These are phyloP conservation scores for Tipula helvola DNA, from an alignment of 2,888 invertebrate genomes.

Conservation along the genomic window DNA sequence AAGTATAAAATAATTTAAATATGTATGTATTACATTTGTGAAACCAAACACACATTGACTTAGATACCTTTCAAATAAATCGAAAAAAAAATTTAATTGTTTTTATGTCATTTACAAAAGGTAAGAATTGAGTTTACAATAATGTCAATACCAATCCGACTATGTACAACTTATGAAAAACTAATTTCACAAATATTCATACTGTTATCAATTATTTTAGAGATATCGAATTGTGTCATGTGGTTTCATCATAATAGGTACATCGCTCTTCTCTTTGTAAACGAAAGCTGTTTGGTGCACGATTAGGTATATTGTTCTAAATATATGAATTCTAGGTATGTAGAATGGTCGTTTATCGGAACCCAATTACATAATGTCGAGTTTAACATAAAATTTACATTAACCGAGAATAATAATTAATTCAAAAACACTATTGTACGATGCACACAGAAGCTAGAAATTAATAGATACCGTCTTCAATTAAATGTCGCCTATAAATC, in stretches of 20 bases:
- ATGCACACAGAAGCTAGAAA: neutral
- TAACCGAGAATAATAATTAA: neutral
- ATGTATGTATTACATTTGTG: too few species aligned
- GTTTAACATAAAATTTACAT: neutral
- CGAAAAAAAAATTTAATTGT: neutral
- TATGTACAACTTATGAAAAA: neutral
- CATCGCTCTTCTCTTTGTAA: neutral
- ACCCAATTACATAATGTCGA: neutral
- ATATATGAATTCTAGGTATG: neutral
- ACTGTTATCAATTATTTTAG: neutral
- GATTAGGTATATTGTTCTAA: neutral
- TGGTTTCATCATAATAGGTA: neutral
- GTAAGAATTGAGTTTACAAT: neutral
- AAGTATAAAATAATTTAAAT: too few species aligned
- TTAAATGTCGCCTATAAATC: neutral
- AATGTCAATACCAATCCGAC: neutral
- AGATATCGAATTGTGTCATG: slow-evolving; percentile 4
- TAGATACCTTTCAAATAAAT: neutral
- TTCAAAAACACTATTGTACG: neutral
- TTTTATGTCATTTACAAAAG: neutral
- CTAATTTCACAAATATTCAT: neutral
- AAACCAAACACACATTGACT: too few species aligned
- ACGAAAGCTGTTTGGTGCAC: neutral
- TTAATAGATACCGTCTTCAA: neutral
- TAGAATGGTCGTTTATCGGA: neutral